Base-by-base conservation (phyloP, 2,113 vertebrate species). In the Leptobrachium leishanense region DNA sequence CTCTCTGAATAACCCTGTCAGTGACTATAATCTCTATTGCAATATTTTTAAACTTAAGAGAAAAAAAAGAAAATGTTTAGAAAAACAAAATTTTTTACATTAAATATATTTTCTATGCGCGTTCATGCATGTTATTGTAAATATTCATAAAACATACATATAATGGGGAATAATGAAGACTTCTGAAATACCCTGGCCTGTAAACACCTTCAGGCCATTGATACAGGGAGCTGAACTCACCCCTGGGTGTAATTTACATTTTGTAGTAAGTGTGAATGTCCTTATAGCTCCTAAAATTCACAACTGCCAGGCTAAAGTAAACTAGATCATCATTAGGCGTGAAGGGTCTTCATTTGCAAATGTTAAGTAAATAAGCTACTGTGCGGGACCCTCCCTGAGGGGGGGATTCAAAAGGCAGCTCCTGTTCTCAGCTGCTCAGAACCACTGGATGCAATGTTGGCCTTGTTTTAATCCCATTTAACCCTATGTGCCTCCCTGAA, bases 351-450 rank as follows among this genome's bases (percentile, higher is more conserved):
- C 78, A 81, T 68, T 81, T 81, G 78, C 72, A 74, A 81, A 81
- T 81, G 71, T 46, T 68, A 44, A 81, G 65, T 81, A 81, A 81
- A 74, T 81, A 81, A 65, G 41, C 78, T 66, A 63, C 71, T 74
- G 71, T 74, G 72, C 72, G 41, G 50, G 78, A 43, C 44, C 70
- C 54, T 5, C 65, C 78, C 54, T 57, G 7, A 9, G 39, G 8
- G 40, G 71, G 65, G 62, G 41, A 59, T 8, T 50, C 71, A 74
- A 40, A 41, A 50, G 6, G 31, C 15, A 53, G 20, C 59, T 71
- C 72, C 64, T 73, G 43, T 72, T 72, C 54, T 73, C 70, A 43
- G 40, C 8, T 11, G 62, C 62, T 79, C 71, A 80, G 72, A 43
- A 80, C 66, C 41, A 50, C 46, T 5, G 46, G 4, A 43, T n/a